Conservation (phyloP, 2,888 invertebrate genomes). For the Tachina fera region DNA sequence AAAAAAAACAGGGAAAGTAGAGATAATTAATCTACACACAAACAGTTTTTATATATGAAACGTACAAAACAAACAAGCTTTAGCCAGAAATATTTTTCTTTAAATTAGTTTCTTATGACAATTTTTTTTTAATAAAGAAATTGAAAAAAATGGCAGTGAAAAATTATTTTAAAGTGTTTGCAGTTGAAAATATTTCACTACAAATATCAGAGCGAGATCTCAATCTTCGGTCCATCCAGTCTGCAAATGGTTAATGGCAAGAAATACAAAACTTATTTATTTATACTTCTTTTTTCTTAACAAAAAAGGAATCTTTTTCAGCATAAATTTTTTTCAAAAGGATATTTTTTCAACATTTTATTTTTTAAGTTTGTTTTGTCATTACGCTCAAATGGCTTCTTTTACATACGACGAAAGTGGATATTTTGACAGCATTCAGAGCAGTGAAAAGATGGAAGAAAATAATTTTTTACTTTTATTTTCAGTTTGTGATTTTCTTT, state of each 20-base stretch:
- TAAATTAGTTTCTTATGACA: not conserved
- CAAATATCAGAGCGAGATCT: not conserved
- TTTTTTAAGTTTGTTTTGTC: not conserved
- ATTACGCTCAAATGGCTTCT: not conserved
- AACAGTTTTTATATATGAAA: not conserved
- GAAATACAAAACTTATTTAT: slow-evolving; percentile 2
- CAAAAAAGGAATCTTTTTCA: not conserved
- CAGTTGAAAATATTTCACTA: not conserved
- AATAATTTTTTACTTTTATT: too few species aligned
- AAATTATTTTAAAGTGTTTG: slow-evolving; percentile 1
- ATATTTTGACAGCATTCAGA: not conserved
- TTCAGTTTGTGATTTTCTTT: too few species aligned
- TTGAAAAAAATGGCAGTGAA: not conserved
- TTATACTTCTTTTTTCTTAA: not conserved
- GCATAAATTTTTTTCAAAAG: not conserved
- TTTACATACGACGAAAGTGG: not conserved
- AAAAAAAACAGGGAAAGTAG: too few species aligned
- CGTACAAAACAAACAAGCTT: not conserved
- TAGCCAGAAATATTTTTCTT: not conserved
- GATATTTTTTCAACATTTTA: not conserved
- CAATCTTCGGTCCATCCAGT: slow-evolving; percentile 2
- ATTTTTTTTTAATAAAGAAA: not conserved
- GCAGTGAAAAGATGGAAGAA: not conserved
- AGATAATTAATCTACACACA: slow-evolving; percentile 21
- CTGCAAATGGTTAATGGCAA: slow-evolving; percentile 26